Evolutionary conservation across 2,797 vertebrate species (phyloP).

Genomic region (Corythornis leucogaster): DNA sequence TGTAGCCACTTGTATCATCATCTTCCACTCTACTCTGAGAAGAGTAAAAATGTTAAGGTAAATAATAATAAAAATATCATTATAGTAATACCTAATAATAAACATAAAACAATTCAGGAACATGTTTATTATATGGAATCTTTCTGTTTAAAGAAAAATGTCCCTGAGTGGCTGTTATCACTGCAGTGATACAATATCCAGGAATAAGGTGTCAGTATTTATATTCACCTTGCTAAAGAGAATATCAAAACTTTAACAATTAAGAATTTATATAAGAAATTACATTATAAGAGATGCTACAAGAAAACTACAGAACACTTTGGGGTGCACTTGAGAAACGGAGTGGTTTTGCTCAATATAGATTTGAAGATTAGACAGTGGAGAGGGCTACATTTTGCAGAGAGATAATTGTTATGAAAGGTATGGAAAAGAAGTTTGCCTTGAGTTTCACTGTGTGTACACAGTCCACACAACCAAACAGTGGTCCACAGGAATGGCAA

Average conservation of each 20-base stretch:
- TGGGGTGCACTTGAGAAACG: background rate
- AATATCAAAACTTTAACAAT: background rate
- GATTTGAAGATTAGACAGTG: background rate
- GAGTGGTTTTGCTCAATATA: background rate
- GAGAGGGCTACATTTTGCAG: background rate
- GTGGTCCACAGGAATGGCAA: background rate
- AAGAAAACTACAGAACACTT: background rate
- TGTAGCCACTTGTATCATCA: background rate
- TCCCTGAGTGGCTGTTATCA: background rate
- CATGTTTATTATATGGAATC: background rate
- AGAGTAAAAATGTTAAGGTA: background rate
- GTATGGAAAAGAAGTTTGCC: background rate
- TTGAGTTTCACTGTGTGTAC: background rate
- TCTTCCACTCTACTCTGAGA: background rate
- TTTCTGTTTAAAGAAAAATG: background rate
- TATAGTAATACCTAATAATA: background rate
- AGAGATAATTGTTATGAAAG: background rate
- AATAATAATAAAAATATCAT: background rate
- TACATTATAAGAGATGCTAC: background rate
- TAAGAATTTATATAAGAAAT: background rate
- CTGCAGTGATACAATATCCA: background rate
- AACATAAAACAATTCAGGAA: background rate
- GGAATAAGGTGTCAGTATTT: background rate
- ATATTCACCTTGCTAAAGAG: background rate
- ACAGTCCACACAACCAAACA: rapidly evolving